Base-by-base conservation (phyloP, 2,888 invertebrate genomes). In the Watsonalla binaria region DNA sequence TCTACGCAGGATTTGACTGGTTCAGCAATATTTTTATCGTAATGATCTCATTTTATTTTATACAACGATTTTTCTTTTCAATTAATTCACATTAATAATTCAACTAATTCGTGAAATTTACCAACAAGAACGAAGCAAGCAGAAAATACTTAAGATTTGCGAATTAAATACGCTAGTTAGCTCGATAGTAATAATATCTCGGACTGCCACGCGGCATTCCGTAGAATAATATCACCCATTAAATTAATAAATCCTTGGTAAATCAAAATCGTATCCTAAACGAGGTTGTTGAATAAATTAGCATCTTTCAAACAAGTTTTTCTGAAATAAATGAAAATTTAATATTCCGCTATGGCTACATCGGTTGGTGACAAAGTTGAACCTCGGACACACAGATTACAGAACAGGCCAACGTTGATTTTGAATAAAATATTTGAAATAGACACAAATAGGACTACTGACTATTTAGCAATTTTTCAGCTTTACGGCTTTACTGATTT, bases 261-360 rank as follows among this genome's bases (percentile, higher is more conserved):
- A 66, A 65, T 62, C 55, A 56, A 60, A 62, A 50, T 5, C 11
- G 46, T 55, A 47, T 51, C 52, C 58, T 57, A 58, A 61, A 56
- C 13, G 49, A 54, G 48, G 55, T 54, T 61, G 48, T 24, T 75
- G 66, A 74, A 76, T 73, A 70, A 74, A 68, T 72, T 54, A 74
- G 58, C 47, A 55, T 54, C 48, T 51, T 58, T 61, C 61, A 60
- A 61, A 61, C 54, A 66, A 68, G 62, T 66, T 73, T 72, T 71
- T 11, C 58, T 59, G 54, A 55, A 60, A 65, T 56, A 68, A 68
- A 74, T 74, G 69, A 74, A 76, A 74, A 68, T 72, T 75, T 76
- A 55, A 74, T 76, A 72, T 74, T 74, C 67, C 51, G 55, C 60
- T 54, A 60, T 62, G 54, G 59, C 56, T 60, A 60, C 56, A 55